Evolutionary conservation across 1,140 invertebrate species (phyloP).

Genomic region (Drosophila sturtevanti): DNA sequence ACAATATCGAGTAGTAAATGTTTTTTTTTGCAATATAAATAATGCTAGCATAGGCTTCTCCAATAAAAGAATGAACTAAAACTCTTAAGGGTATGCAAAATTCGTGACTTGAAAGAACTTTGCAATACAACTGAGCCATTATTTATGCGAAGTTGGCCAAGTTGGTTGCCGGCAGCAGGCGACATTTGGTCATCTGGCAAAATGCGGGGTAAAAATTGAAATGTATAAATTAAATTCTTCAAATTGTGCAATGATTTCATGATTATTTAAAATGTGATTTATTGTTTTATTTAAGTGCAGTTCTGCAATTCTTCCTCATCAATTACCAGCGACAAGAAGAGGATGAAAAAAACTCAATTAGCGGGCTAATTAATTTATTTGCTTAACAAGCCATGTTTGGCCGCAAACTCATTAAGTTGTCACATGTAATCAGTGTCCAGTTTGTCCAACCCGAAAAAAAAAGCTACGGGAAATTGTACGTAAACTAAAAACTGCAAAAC

Average conservation of each 20-base stretch:
- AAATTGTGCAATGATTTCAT: constrained; percentile 43
- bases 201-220: constrained; percentile 34
- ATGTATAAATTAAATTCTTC: constrained; percentile 51
- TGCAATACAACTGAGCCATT: constrained; percentile 12
- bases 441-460: constrained; percentile 34
- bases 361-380: constrained; percentile 78
- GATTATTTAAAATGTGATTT: constrained; percentile 62
- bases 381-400: constrained; percentile 77
- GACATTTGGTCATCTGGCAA: background rate
- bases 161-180: constrained; percentile 9
- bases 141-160: constrained; percentile 41
- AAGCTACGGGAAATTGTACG: constrained; percentile 3
- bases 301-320: constrained; percentile 27
- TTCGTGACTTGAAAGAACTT: background rate
- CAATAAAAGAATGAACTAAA: too few species aligned
- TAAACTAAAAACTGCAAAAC: constrained; percentile 63
- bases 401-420: constrained; percentile 80
- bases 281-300: constrained; percentile 56
- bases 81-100: background rate
- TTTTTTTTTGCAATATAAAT: too few species aligned
- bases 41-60: too few species aligned
- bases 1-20: too few species aligned
- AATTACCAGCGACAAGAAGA: constrained; percentile 28
- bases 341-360: constrained; percentile 66
- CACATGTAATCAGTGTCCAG: constrained; percentile 75